A percentile compares a stretch with the other conserved stretches of the same genome.
Conservation (phyloP, 2,888 invertebrate species). For the Mamestra brassicae region DNA sequence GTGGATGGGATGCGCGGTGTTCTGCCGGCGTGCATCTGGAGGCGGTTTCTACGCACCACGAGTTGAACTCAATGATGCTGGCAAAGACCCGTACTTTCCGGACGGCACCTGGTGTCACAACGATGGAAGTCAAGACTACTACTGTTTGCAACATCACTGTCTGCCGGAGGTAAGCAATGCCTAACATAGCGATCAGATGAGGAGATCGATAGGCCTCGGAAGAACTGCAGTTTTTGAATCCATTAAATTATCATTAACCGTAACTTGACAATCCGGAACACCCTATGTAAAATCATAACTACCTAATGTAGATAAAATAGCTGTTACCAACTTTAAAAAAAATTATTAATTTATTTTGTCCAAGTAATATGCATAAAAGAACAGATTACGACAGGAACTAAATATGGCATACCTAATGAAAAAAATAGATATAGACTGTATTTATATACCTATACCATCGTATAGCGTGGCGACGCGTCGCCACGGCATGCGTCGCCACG, state of each 20-base stretch:
- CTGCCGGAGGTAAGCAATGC: constrained; percentile 91
- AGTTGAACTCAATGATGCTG: constrained; percentile 94
- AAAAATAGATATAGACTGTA: too few relatives aligned
- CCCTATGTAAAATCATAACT: not conserved
- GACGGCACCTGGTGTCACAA: constrained; percentile 96
- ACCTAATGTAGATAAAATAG: too few relatives aligned
- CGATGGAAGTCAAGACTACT: constrained; percentile 92
- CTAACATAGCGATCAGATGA: not conserved
- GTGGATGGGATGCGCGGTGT: constrained; percentile 96
- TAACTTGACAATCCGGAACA: too few relatives aligned
- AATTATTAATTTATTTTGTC: too few relatives aligned
- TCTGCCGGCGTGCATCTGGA: constrained; percentile 92
- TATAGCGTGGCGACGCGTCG: too few relatives aligned
- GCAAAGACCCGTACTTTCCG: constrained; percentile 94
- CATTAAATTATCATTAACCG: not conserved
- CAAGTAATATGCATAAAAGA: too few relatives aligned
- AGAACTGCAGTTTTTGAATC: not conserved
- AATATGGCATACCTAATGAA: too few relatives aligned
- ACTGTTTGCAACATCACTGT: constrained; percentile 94
- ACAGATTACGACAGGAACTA: too few relatives aligned
- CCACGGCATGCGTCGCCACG: too few relatives aligned
- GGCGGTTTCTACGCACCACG: constrained; percentile 94
- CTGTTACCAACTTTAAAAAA: too few relatives aligned
- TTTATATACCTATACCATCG: too few relatives aligned
- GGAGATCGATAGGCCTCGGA: not conserved